Evolutionary conservation across 1,140 invertebrate genomes (phyloP).

Genomic region (Campodea augens): DNA sequence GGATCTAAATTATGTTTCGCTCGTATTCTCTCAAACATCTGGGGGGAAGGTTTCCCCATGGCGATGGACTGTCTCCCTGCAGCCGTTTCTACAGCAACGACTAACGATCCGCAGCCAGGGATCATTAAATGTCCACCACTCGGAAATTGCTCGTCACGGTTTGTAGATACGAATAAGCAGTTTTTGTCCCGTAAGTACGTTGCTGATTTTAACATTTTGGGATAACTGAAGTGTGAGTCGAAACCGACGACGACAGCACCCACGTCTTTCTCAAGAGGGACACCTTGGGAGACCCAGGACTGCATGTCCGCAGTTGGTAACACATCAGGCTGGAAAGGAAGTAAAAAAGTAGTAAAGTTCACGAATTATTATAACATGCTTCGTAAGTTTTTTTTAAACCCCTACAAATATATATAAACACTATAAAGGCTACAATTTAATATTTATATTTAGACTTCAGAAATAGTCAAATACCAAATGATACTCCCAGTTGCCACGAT

Average conservation of each 20-base stretch:
- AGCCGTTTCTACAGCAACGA: slow-evolving; percentile 60
- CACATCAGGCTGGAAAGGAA: too few relatives aligned
- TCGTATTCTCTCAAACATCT: slow-evolving; percentile 35
- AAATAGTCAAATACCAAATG: too few relatives aligned
- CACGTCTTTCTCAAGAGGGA: slow-evolving; percentile 57
- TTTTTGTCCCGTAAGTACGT: slow-evolving; percentile 56
- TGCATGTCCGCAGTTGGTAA: too few relatives aligned
- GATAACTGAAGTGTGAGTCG: slow-evolving; percentile 76
- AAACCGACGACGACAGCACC: slow-evolving; percentile 83
- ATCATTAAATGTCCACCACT: slow-evolving; percentile 18
- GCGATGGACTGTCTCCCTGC: slow-evolving; percentile 56
- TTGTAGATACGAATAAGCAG: slow-evolving; percentile 75
- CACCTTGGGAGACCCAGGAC: too few relatives aligned
- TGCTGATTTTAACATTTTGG: slow-evolving; percentile 77
- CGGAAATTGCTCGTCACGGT: slow-evolving; percentile 72
- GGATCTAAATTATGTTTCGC: slow-evolving; percentile 48
- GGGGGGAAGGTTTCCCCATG: slow-evolving; percentile 63
- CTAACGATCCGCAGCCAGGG: slow-evolving; percentile 64
- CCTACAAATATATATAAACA: too few relatives aligned
- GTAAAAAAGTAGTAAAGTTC: too few relatives aligned
- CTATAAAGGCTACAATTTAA: too few relatives aligned
- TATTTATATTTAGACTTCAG: too few relatives aligned
- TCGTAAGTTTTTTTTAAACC: too few relatives aligned
- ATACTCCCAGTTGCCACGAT: too few relatives aligned
- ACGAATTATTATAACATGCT: too few relatives aligned